Base-by-base conservation (phyloP, 2,888 invertebrate species). In the Catonia carolina region DNA sequence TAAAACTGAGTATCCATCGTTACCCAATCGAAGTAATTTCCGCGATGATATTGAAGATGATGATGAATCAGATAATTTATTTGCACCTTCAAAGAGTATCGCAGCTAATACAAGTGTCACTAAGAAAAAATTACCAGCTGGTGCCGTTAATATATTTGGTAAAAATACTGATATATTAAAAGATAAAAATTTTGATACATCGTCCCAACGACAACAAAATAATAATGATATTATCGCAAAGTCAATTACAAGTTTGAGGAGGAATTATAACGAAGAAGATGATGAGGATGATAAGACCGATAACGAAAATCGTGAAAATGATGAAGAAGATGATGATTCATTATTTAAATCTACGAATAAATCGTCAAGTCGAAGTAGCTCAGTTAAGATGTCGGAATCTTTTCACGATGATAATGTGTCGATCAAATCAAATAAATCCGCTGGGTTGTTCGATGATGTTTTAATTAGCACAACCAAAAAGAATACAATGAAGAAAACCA, bases 141-240 rank as follows among this genome's bases (percentile, higher is more conserved):
- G 53, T 39, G 58, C 48, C 12, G 54, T 55, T 22, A 55, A 50
- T 22, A 53, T 58, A 33, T 53, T 58, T 42, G 41, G 23, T 31
- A 49, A 41, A 8, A 48, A 58, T 4, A 31, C 50, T 7, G 49
- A 49, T 39, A 39, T 49, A n/a, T 41, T 49, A 23, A 22, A 22
- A 45, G 10, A 41, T 18, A 41, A 39, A 53, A 2, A 18, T 8
- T 6, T 27, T 27, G 12, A 53, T 27, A 27, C 39, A 39, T 18
- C 12, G 5, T 15, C 31, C 37, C 10, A 22, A 15, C 5, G 17
- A 42, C 17, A 4, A 27, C 4, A 6, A 6, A 27, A 27, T 6
- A 27, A 27, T 27, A 8, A 27, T 8, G 27, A 4, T 27, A 27
- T 27, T 8, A 27, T 27, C 8, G 27, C 27, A 27, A 27, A 27